Evolutionary conservation across 2,797 vertebrate species (phyloP).

Genomic region (Tadarida brasiliensis): DNA sequence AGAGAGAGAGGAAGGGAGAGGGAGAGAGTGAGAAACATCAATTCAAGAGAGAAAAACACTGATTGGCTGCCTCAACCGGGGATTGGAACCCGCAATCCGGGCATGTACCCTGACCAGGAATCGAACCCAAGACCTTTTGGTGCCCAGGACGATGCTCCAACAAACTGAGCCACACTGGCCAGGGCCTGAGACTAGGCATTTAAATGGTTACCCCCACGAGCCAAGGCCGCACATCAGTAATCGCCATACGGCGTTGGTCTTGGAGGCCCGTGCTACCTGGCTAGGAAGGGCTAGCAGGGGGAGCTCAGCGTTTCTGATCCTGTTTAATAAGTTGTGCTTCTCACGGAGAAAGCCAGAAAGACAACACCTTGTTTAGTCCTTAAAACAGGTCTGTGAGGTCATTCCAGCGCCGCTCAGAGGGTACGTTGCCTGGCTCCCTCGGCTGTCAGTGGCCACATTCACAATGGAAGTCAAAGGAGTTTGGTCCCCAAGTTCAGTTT

Average conservation of each 20-base stretch:
- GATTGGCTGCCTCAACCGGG: too few species aligned
- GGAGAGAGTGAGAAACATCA: too few species aligned
- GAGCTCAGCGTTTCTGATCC: background rate
- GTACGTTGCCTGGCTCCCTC: background rate
- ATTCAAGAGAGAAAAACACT: too few species aligned
- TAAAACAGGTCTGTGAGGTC: background rate
- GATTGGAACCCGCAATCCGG: too few species aligned
- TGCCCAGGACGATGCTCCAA: too few species aligned
- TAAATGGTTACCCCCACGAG: background rate
- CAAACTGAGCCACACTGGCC: too few species aligned
- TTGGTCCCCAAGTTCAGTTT: background rate
- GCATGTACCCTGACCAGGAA: too few species aligned
- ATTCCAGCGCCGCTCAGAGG: background rate
- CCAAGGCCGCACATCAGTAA: background rate
- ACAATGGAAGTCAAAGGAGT: background rate
- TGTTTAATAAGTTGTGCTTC: background rate
- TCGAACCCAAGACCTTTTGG: too few species aligned
- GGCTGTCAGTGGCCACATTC: background rate
- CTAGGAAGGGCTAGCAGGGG: background rate
- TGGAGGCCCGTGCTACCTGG: background rate
- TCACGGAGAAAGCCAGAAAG: background rate
- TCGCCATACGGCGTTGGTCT: fast-evolving
- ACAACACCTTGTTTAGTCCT: background rate
- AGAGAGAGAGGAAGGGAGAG: too few species aligned
- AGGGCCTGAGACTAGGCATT: background rate